A percentile compares a stretch with the other conserved stretches of the same genome.
These are phyloP conservation scores for Dastarcus helophoroides DNA, from an alignment of 2,888 invertebrate species.

Conservation along the genomic window DNA sequence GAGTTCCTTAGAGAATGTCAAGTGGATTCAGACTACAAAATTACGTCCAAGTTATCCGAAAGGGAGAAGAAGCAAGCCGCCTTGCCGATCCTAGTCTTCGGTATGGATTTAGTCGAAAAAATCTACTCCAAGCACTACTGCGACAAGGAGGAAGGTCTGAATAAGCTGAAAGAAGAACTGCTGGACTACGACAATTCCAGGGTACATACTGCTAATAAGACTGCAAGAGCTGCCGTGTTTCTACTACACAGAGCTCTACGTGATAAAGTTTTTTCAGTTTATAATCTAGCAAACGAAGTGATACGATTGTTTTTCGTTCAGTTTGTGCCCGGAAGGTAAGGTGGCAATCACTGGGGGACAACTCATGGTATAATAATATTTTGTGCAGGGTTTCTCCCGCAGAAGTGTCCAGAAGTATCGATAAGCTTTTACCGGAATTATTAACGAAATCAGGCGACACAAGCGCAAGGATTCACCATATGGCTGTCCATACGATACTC, in stretches of 20 bases:
- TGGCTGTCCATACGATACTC: constrained; percentile 77
- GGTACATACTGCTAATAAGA: constrained; percentile 59
- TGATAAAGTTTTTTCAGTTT: constrained; percentile 83
- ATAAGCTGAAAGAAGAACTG: constrained; percentile 49
- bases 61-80: constrained; percentile 80
- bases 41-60: constrained; percentile 55
- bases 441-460: constrained; percentile 80
- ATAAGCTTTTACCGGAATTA: constrained; percentile 71
- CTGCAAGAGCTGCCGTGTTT: constrained; percentile 68
- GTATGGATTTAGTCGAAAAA: constrained; percentile 79
- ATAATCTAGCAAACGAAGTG: constrained; percentile 72
- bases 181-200: constrained; percentile 36
- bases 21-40: constrained; percentile 43
- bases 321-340: constrained; percentile 68
- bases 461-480: constrained; percentile 73
- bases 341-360: constrained; percentile 5
- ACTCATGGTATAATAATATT: too few relatives aligned
- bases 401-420: constrained; percentile 71
- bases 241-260: constrained; percentile 68
- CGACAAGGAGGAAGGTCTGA: constrained; percentile 80
- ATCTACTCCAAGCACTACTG: constrained; percentile 84
- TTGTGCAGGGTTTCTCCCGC: constrained; percentile 67
- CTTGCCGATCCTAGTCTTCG: constrained; percentile 82
- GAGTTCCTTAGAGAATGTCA: constrained; percentile 68
- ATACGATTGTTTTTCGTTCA: constrained; percentile 70